Base-by-base conservation (phyloP, 2,113 vertebrate genomes). In the Puntigrus tetrazona region DNA sequence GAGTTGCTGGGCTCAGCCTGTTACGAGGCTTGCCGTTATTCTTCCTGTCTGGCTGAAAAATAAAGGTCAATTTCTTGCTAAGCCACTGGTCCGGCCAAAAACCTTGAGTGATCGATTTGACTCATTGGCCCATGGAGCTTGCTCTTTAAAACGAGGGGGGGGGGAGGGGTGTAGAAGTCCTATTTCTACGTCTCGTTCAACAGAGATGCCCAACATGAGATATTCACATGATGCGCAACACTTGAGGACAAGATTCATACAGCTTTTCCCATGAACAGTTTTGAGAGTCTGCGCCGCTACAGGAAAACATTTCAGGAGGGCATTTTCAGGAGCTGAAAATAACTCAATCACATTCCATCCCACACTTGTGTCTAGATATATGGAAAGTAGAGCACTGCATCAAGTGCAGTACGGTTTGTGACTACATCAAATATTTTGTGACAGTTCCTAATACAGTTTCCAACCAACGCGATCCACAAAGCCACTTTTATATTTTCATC, bases 21-120 rank as follows among this genome's bases (percentile, higher is more conserved):
- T 55, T 52, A 82, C 22, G 8, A 34, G 65, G 27, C 43, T 65
- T n/a, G 45, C 79, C 13, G 45, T 70, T 36, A 55, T 70, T 27
- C 77, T 81, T 55, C 73, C 70, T 69, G 80, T 82, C 43, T 81
- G 59, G 83, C 59, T 63, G 27, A 55, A 81, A 55, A 85, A 72
- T 63, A 93, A 94, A 94, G 93, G 92, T 94, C 93, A 93, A 92
- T 92, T 93, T 92, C 85, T 93, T 93, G 91, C 92, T 92, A 93
- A 91, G 88, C 92, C 92, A 91, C 90, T 91, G 92, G 88, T 90
- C 89, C 90, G 89, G 88, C 91, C 91, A 91, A 90, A 93, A 92
- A 92, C 91, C 92, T 88, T 90, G 91, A 92, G 92, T 93, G 92
- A 94, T 93, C 92, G 92, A 94, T 93, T 90, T 93, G 92, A 94